Conservation (phyloP, 2,797 vertebrate genomes). For the Microchirus variegatus region DNA sequence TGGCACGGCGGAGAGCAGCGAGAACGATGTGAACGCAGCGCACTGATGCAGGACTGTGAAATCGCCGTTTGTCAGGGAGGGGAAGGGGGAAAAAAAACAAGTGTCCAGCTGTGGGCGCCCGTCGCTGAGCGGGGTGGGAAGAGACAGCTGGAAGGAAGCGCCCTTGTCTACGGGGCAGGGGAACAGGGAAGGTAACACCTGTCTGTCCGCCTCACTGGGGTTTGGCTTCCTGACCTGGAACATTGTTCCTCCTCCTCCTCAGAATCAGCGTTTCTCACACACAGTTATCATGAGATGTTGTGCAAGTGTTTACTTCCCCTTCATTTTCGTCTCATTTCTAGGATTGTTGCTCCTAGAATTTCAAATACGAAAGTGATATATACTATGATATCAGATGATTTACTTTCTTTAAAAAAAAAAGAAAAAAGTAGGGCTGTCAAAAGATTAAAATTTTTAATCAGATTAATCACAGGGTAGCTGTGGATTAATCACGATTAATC, state of each 20-base stretch:
- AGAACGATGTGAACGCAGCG: constrained; percentile 73
- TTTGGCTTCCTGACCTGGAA: constrained; percentile 72
- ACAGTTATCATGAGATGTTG: constrained; percentile 52
- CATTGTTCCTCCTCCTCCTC: constrained; percentile 24
- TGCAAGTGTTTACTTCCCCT: constrained; percentile 24
- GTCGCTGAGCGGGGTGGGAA: constrained; percentile 79
- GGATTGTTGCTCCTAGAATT: no score
- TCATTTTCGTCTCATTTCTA: background rate
- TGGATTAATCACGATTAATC: no score
- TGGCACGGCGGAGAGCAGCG: constrained; percentile 61
- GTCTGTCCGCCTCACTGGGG: constrained; percentile 63
- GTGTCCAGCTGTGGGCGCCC: constrained; percentile 91
- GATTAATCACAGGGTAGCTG: no score
- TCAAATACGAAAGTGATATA: no score
- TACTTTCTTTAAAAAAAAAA: no score
- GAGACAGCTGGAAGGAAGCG: constrained; percentile 91
- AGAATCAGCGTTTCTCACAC: constrained; percentile 37
- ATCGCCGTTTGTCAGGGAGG: constrained; percentile 82
- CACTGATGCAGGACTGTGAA: constrained; percentile 79
- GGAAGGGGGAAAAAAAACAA: constrained; percentile 75
- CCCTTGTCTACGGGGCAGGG: constrained; percentile 68
- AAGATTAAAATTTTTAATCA: no score
- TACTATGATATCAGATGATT: no score
- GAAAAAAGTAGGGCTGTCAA: no score
- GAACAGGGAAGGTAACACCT: constrained; percentile 63